Conservation (phyloP, 2,888 invertebrate species). For the Agrotis ipsilon region DNA sequence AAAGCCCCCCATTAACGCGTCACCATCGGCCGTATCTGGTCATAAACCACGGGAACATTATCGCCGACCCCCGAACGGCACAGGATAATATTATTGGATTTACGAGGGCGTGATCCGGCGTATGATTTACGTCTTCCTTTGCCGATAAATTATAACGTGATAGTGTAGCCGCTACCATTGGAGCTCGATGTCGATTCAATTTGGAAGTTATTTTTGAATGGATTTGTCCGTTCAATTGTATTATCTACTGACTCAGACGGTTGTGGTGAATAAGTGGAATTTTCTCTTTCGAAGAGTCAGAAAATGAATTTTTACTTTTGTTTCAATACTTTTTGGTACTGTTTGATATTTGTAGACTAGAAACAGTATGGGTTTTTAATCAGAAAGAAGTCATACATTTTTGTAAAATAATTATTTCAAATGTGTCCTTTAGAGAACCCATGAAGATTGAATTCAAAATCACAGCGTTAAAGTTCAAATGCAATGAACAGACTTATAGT, state of each 20-base stretch:
- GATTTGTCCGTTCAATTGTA: background rate
- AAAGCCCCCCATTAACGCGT: constrained; percentile 52
- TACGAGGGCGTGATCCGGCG: constrained; percentile 86
- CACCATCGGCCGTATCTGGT: constrained; percentile 50
- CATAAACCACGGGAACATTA: constrained; percentile 72
- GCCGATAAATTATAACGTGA: constrained; percentile 81
- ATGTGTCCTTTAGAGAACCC: no score
- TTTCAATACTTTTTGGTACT: background rate
- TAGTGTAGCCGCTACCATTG: constrained; percentile 63
- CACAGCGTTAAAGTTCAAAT: background rate
- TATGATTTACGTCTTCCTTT: constrained; percentile 89
- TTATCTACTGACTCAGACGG: background rate
- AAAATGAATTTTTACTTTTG: background rate
- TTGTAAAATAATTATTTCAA: no score
- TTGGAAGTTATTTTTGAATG: constrained; percentile 18
- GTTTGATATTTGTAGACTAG: background rate
- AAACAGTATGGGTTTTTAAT: background rate
- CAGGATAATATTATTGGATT: constrained; percentile 89
- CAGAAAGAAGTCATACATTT: no score
- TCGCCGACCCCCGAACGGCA: constrained; percentile 75
- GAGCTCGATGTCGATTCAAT: constrained; percentile 58
- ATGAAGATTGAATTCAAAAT: background rate
- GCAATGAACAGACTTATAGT: no score
- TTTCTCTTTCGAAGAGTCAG: background rate
- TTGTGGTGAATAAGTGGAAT: no score